A percentile compares a stretch with the other conserved stretches of the same genome.
Conservation (phyloP, 2,113 vertebrate species). For the Hypocryptadius cinnamomeus region DNA sequence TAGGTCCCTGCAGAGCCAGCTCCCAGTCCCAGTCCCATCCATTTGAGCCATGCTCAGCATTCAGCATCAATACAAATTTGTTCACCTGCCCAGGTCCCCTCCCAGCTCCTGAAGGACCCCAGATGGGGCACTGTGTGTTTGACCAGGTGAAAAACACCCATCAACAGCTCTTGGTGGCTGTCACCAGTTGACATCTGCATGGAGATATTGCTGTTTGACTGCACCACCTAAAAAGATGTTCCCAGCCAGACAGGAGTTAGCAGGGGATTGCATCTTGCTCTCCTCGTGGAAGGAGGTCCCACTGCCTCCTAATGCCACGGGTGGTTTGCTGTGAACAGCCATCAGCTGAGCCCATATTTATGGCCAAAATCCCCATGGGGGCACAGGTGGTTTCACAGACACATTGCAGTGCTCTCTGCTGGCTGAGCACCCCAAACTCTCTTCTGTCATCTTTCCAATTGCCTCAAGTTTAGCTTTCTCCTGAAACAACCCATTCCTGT, state of each 20-base stretch:
- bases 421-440: neutral
- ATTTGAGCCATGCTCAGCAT: neutral
- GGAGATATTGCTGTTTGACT: neutral
- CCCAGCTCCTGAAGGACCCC: neutral
- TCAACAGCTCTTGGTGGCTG: neutral
- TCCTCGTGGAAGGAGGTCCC: neutral
- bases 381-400: neutral
- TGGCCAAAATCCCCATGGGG: neutral
- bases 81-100: neutral
- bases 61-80: neutral
- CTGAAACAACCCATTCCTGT: accelerated
- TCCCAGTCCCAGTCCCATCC: too few species aligned
- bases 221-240: neutral
- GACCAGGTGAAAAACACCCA: neutral
- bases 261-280: neutral
- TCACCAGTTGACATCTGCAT: neutral
- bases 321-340: neutral
- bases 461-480: neutral
- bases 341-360: neutral
- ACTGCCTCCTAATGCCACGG: neutral
- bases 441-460: neutral
- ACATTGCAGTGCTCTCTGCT: neutral
- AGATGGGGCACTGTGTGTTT: accelerated
- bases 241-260: neutral
- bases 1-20: neutral